Conservation (phyloP, 1,140 invertebrate species). For the Sarcophaga bullata region DNA sequence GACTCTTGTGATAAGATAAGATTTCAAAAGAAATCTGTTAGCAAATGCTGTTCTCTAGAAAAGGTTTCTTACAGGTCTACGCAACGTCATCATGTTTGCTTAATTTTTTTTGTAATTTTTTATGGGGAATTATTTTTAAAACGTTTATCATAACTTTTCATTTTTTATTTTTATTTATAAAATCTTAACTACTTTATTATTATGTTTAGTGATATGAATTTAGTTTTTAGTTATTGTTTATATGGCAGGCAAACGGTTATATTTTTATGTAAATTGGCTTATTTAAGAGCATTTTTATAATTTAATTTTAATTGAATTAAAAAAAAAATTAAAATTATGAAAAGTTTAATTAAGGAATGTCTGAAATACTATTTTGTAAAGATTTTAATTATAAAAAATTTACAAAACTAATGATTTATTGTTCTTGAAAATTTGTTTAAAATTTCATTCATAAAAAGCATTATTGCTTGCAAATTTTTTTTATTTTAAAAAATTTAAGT, state of each 20-base stretch:
- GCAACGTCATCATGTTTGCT: background rate
- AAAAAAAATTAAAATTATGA: background rate
- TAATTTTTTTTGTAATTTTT: background rate
- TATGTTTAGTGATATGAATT: conserved; percentile 6
- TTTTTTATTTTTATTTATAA: background rate
- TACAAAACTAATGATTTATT: background rate
- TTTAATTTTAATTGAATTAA: background rate
- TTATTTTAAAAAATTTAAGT: no score
- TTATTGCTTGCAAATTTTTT: no score
- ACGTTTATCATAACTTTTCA: background rate
- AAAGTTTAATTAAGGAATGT: background rate
- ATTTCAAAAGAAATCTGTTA: background rate
- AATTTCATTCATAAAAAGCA: no score
- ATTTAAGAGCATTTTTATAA: no score
- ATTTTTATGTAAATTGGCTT: background rate
- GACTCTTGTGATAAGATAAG: conserved; percentile 18
- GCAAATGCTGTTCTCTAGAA: background rate
- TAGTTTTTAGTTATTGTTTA: background rate
- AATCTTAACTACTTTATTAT: conserved; percentile 5
- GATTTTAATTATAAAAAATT: background rate
- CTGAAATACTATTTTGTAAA: background rate
- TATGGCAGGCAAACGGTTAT: background rate
- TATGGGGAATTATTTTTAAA: background rate
- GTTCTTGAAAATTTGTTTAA: no score
- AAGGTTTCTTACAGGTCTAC: background rate